Evolutionary conservation across 1,140 invertebrate genomes (phyloP), one percentile per base, ranked within the genome.

Genomic region (Drusus annulatus): DNA sequence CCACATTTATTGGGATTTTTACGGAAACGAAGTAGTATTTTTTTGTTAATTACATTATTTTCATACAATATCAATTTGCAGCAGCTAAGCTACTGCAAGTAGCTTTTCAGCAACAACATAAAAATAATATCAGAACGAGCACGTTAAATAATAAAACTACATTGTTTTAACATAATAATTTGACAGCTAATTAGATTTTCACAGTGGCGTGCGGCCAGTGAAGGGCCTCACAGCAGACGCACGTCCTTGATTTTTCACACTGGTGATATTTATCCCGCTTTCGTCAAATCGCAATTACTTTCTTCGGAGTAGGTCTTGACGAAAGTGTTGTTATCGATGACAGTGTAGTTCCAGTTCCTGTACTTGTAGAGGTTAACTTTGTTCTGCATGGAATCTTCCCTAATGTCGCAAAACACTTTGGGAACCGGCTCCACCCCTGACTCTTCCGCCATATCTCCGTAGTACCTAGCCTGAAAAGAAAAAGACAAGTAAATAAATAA

Each of bases 351-450:
- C 71, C 88, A 90, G 45, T 89, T 85, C 69, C 89, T 86, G 78
- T 87, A 90, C 0, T 86, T 88, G 80, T 88, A 89, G 0, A 90
- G 82, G 69, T 89, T 87, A 15, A 86, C 85, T 79, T 88, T 90
- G 0, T 85, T 85, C 21, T 86, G 68, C 0, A 84, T 87, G 54
- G 89, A 87, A 1, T 56, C 21, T 0, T 75, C 50, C 0, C 87
- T 85, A 5, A 90, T 89, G 68, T 87, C 88, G 76, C 85, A 87
- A 83, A 90, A 86, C 0, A 90, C 89, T 1, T 88, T 87, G 0
- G 88, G 88, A 0, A 89, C 87, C 63, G 87, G 75, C 0, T 84
- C 85, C 62, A 88, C 88, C 2, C 89, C 88, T 0, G 88, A 88
- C 76, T 90, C 88, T 52, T 83, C 79, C 2, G 87, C 84, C 7